Percentiles rank a stretch among this genome's conserved stretches.
These are phyloP conservation scores for Parazoanthus darwini DNA, from an alignment of 92 coral and sea anemone species.

Conservation along the genomic window DNA sequence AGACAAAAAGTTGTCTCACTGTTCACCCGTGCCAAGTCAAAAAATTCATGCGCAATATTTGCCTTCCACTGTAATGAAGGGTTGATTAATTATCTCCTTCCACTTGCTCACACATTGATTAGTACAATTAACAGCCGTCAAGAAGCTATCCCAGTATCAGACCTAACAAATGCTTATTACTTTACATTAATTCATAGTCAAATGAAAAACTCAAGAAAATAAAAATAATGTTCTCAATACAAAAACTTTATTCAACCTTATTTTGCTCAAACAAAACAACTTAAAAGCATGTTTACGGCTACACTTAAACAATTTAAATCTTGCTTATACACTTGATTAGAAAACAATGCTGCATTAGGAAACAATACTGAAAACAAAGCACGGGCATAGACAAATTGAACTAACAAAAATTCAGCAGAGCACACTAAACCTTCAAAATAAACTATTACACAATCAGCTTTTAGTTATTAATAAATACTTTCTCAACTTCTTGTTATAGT, in stretches of 20 bases:
- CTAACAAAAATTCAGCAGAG: not conserved
- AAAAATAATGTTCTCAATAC: not conserved
- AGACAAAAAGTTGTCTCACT: conserved; percentile 91
- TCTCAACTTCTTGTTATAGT: not conserved
- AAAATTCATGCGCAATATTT: conserved; percentile 94
- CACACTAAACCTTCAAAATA: no score
- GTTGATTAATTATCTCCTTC: conserved; percentile 77
- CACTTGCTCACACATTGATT: conserved; percentile 95
- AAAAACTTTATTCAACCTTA: no score
- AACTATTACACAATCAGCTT: no score
- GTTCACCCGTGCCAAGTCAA: conserved; percentile 83
- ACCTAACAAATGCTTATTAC: not conserved
- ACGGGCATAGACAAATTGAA: no score
- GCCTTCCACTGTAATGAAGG: conserved; percentile 97
- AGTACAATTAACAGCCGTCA: conserved; percentile 38
- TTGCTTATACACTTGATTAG: not conserved
- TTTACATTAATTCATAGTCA: not conserved
- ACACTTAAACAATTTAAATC: not conserved
- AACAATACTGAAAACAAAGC: no score
- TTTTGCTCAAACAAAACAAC: no score
- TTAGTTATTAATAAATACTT: no score
- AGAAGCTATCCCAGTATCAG: conserved; percentile 5
- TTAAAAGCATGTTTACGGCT: not conserved
- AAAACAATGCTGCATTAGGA: no score
- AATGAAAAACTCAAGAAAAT: not conserved